Evolutionary conservation across 2,113 vertebrate genomes (phyloP).

Genomic region (Rousettus leschenaultii): DNA sequence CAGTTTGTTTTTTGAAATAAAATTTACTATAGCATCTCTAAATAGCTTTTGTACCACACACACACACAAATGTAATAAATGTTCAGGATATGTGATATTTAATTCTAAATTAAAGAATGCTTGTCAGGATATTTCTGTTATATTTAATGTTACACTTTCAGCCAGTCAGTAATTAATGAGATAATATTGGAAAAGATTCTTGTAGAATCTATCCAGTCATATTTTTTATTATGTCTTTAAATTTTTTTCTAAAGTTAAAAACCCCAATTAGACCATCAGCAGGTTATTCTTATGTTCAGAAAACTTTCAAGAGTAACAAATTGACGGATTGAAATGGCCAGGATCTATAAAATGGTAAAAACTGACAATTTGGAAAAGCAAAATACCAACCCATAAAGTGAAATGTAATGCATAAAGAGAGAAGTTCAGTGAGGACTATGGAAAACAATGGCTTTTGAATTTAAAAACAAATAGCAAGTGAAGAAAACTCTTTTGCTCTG

Average conservation of each 20-base stretch:
- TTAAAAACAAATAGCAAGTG: background rate
- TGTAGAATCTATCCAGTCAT: background rate
- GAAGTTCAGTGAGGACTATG: background rate
- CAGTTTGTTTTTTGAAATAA: background rate
- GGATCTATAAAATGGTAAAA: background rate
- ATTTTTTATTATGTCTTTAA: background rate
- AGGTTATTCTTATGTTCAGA: background rate
- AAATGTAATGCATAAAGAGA: background rate
- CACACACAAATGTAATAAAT: background rate
- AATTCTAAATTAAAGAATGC: background rate
- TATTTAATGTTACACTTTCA: background rate
- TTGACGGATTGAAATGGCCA: background rate
- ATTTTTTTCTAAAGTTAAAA: background rate
- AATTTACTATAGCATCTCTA: background rate
- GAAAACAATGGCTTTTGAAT: background rate
- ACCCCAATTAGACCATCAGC: background rate
- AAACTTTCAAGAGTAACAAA: background rate
- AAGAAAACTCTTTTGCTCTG: background rate
- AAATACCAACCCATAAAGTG: background rate
- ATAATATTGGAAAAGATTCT: background rate
- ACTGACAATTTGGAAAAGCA: background rate
- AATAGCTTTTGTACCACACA: background rate
- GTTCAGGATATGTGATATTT: background rate
- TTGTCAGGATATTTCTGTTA: background rate
- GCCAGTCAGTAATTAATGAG: background rate